Evolutionary conservation across 92 coral and sea anemone genomes (phyloP), one percentile per base, ranked within the genome.

Genomic region (Scolanthus callimorphus): DNA sequence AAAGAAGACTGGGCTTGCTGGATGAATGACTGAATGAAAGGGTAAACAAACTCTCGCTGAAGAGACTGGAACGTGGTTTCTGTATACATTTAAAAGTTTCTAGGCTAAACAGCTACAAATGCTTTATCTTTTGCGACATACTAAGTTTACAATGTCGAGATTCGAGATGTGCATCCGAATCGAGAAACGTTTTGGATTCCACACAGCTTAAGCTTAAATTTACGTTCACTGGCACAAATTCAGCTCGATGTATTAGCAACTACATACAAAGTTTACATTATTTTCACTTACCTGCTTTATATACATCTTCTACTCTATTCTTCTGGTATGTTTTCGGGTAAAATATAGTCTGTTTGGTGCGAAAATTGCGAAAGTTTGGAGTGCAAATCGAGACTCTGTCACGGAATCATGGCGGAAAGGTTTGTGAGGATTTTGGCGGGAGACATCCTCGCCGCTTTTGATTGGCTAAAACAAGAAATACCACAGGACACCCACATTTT

Each of bases 241-340:
- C 41, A 34, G 41, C 6, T 6, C 6, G 15, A 34, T 34, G 41
- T 6, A 15, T 34, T 6, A 34, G 41, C 41, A 34, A 34, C 41
- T 34, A 15, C 6, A n/a, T n/a, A n/a, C n/a, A n/a, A n/a, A n/a
- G n/a, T n/a, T n/a, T n/a, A n/a, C n/a, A 15, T 15, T 15, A 34
- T 6, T 6, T 37, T 59, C 24, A 47, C 84, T 82, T 51, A 88
- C 96, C 90, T 88, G 96, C 51, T 88, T 88, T 38, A 88, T 88
- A 63, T 88, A 88, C 96, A 88, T 88, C 29, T 47, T 68, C 30
- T 45, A 13, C 39, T 52, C 19, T 43, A 31, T 20, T 9, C 13
- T 68, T 68, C 11, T n/a, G 47, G n/a, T 11, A 0, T 56, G 12
- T 29, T 45, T 43, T 17, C 56, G 47, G 65, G 37, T 19, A 25